Conservation (phyloP, 2,888 invertebrate species). For the Nephrotoma appendiculata region DNA sequence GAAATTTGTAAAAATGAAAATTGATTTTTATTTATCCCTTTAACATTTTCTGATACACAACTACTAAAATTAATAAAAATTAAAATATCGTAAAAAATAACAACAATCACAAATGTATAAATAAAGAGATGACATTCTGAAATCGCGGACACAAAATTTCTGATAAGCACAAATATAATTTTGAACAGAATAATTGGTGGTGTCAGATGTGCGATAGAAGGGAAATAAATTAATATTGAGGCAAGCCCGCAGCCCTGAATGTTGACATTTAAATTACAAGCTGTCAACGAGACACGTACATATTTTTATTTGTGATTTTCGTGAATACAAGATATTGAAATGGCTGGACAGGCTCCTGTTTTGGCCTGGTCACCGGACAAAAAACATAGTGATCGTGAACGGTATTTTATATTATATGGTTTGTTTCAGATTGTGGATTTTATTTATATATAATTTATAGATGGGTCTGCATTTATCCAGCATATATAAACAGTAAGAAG, state of each 20-base stretch:
- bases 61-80: background rate
- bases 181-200: background rate
- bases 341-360: slow-evolving; percentile 38
- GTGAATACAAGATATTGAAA: slow-evolving; percentile 14
- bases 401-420: slow-evolving; percentile 31
- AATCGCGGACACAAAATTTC: background rate
- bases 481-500: slow-evolving; percentile 89
- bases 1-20: background rate
- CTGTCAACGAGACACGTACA: background rate
- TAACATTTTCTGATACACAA: background rate
- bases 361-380: slow-evolving; percentile 57
- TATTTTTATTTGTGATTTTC: background rate
- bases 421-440: slow-evolving; percentile 7
- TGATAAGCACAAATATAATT: background rate
- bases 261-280: background rate
- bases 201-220: background rate
- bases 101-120: background rate
- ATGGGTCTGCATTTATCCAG: slow-evolving; percentile 96
- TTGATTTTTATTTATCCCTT: background rate
- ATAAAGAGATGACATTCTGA: background rate
- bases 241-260: background rate
- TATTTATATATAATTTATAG: slow-evolving; percentile 33
- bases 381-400: slow-evolving; percentile 64
- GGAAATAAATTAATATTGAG: background rate
- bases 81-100: background rate